phyloP scores from a whole-genome alignment of 2,797 vertebrate genomes.

The Lacerta agilis region DNA sequence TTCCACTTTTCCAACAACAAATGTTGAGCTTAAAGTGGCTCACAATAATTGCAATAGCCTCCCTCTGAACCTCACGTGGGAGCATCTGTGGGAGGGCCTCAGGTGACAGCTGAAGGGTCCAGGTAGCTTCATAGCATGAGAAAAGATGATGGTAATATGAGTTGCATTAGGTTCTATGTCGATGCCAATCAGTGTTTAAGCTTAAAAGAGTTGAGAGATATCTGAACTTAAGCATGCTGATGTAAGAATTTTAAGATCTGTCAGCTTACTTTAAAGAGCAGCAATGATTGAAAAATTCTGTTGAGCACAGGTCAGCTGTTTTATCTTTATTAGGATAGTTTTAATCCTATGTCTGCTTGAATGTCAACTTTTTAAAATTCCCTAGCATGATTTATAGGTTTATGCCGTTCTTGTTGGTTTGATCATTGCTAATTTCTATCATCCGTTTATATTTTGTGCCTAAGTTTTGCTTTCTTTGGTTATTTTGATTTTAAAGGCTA shows the following conservation, averaged over 20 bases:
- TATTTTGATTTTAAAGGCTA: not conserved
- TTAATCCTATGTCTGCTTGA: not conserved
- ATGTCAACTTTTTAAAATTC: not conserved
- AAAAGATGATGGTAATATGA: too few species aligned
- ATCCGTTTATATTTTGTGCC: not conserved
- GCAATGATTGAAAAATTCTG: not conserved
- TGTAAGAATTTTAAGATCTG: not conserved
- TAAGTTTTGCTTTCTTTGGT: not conserved
- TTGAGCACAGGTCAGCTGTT: not conserved
- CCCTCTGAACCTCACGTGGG: too few species aligned
- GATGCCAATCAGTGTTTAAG: not conserved
- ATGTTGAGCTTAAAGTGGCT: too few species aligned
- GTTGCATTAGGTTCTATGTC: not conserved
- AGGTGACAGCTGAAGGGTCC: too few species aligned
- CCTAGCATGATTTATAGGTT: not conserved
- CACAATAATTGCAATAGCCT: too few species aligned
- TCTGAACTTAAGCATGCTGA: not conserved
- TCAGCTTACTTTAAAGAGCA: not conserved
- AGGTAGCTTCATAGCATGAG: too few species aligned
- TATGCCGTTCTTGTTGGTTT: not conserved
- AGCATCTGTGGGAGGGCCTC: too few species aligned
- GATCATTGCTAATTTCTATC: not conserved
- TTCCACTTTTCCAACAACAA: too few species aligned
- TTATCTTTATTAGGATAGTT: not conserved
- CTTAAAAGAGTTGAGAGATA: not conserved